Conservation (phyloP, 2,797 vertebrate genomes). For the Lutjanus argentimaculatus region DNA sequence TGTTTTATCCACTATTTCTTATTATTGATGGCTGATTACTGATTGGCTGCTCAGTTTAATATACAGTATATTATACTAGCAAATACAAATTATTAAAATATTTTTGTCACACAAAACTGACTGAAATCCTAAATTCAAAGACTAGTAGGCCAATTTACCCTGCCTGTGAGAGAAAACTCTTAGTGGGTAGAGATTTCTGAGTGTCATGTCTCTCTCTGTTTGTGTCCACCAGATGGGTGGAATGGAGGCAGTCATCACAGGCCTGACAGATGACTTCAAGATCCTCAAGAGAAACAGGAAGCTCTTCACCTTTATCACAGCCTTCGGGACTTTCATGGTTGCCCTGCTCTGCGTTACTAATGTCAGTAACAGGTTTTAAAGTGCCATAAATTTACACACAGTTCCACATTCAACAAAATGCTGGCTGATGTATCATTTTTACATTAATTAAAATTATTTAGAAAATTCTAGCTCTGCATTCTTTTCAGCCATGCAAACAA, state of each 20-base stretch:
- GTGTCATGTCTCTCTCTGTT: conserved; percentile 20
- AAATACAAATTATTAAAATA: background rate
- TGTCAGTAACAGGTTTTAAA: conserved; percentile 83
- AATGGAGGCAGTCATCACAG: conserved; percentile 98
- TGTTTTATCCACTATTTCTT: background rate
- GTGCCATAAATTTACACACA: background rate
- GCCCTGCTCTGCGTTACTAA: conserved; percentile 95
- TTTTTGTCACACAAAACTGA: no score
- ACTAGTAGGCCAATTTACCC: no score
- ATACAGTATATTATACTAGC: no score
- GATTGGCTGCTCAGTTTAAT: no score
- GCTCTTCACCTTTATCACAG: conserved; percentile 92
- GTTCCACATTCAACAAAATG: background rate
- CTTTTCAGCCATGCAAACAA: background rate
- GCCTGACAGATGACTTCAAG: conserved; percentile 95
- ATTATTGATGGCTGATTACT: background rate
- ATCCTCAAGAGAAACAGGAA: conserved; percentile 95
- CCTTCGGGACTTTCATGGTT: conserved; percentile 92
- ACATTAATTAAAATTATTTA: background rate
- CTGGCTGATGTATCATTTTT: background rate
- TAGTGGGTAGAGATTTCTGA: background rate
- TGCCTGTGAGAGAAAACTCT: background rate
- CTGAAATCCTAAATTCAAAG: background rate
- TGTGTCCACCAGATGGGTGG: conserved; percentile 93
- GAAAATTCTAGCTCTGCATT: background rate